Conservation (phyloP, 2,113 vertebrate species). For the Connochaetes taurinus region DNA sequence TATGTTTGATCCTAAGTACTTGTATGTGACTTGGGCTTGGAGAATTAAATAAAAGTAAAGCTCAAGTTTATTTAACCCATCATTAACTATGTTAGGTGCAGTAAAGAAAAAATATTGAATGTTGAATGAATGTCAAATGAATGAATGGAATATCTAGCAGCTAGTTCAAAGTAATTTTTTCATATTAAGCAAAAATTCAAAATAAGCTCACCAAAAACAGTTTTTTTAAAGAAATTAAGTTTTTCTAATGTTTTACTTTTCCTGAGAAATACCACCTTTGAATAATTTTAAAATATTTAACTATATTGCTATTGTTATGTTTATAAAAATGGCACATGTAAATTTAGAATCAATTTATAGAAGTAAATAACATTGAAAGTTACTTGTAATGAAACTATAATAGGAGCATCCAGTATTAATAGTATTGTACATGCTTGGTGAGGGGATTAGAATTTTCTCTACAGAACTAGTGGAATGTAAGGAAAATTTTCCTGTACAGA, state of each 20-base stretch:
- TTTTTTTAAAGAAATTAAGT: background rate
- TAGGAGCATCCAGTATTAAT: background rate
- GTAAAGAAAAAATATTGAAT: background rate
- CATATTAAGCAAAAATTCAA: background rate
- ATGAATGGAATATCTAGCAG: background rate
- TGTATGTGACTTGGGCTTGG: background rate
- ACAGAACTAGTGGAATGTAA: background rate
- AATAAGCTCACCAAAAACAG: background rate
- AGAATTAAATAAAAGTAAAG: background rate
- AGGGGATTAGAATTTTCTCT: background rate
- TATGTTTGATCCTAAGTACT: background rate
- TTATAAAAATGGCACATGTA: background rate
- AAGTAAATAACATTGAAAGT: background rate
- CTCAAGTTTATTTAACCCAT: background rate
- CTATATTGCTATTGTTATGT: background rate
- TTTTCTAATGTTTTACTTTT: background rate
- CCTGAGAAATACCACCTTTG: background rate
- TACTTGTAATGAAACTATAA: background rate
- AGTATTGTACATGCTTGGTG: background rate
- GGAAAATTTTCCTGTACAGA: background rate
- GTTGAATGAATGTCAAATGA: background rate
- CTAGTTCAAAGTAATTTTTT: conserved; percentile 9
- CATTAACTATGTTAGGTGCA: background rate
- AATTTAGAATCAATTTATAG: background rate
- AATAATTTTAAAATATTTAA: background rate